Conservation (phyloP, 1,140 invertebrate genomes). For the Nilaparvata lugens region DNA sequence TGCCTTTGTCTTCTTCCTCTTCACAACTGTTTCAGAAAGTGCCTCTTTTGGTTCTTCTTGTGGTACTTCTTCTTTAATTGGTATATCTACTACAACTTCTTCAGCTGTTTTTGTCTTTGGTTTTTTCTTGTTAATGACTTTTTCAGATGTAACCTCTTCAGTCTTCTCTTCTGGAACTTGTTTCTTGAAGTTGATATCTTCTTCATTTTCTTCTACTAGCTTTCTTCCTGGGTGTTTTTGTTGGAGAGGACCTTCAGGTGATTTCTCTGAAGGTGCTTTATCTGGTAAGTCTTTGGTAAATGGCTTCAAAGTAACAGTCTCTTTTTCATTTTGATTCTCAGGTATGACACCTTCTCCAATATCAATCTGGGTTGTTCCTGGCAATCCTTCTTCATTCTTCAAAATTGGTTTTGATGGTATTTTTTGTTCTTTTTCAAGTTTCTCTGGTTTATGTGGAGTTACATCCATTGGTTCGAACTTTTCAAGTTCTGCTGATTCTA, state of each 20-base stretch:
- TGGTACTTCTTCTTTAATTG: constrained; percentile 23
- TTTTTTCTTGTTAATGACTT: constrained; percentile 26
- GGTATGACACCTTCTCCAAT: constrained; percentile 24
- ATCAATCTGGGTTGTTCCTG: not conserved
- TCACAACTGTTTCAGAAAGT: constrained; percentile 31
- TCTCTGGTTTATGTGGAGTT: not conserved
- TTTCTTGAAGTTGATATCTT: constrained; percentile 11
- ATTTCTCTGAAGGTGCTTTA: not conserved
- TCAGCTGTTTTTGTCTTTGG: constrained; percentile 19
- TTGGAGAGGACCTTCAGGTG: constrained; percentile 4
- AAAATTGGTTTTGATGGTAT: not conserved
- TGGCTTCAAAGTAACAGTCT: constrained; percentile 29
- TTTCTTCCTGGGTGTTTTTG: constrained; percentile 17
- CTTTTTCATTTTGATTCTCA: constrained; percentile 23
- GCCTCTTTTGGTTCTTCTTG: constrained; percentile 22
- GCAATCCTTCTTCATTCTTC: not conserved
- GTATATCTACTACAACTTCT: constrained; percentile 19
- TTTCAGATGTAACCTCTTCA: constrained; percentile 36
- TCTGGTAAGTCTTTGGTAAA: constrained; percentile 15
- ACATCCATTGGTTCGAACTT: constrained; percentile 18
- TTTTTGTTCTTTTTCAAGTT: too few relatives aligned
- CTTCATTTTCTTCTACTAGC: constrained; percentile 17
- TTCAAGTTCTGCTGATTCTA: constrained; percentile 24
- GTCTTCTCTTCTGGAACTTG: constrained; percentile 24
- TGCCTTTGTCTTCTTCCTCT: constrained; percentile 30